Evolutionary conservation across 2,797 vertebrate species (phyloP).

Genomic region (Echiichthys vipera): DNA sequence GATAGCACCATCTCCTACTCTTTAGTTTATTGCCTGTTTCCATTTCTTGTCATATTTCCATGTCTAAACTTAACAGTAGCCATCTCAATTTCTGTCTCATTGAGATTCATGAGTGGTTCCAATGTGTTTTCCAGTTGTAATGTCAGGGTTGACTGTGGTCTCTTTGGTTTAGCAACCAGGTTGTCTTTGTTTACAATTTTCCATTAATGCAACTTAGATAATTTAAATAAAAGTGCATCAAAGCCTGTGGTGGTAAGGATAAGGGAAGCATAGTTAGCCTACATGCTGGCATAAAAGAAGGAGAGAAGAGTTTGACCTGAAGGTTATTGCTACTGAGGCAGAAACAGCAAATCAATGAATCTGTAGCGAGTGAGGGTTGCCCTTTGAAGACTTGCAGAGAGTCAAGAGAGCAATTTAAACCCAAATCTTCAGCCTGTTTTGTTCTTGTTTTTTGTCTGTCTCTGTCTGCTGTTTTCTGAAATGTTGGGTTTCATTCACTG

Average conservation of each 20-base stretch:
- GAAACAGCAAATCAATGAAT: conserved; percentile 43
- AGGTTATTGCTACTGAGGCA: conserved; percentile 23
- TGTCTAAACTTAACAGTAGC: not conserved
- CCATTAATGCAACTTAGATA: not conserved
- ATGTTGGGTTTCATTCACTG: conserved; percentile 7
- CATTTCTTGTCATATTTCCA: too few relatives aligned
- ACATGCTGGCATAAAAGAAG: not conserved
- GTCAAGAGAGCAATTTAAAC: conserved; percentile 51
- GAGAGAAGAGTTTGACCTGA: conserved; percentile 39
- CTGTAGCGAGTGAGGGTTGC: conserved; percentile 18
- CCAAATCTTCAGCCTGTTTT: conserved; percentile 31
- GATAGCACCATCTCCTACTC: too few relatives aligned
- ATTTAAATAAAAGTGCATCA: conserved; percentile 6
- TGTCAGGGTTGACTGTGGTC: not conserved
- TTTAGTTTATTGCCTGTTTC: too few relatives aligned
- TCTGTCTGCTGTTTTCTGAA: conserved; percentile 14
- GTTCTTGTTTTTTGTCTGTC: conserved; percentile 12
- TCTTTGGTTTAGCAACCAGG: not conserved
- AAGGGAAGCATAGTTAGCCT: not conserved
- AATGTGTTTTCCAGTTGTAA: not conserved
- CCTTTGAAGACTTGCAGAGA: conserved; percentile 31
- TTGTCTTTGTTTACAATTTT: conserved; percentile 3
- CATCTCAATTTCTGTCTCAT: too few relatives aligned
- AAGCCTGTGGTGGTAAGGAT: conserved; percentile 17
- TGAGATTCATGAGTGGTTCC: not conserved